Evolutionary conservation across 1,140 invertebrate species (phyloP).

Genomic region (Asbolus verrucosus): DNA sequence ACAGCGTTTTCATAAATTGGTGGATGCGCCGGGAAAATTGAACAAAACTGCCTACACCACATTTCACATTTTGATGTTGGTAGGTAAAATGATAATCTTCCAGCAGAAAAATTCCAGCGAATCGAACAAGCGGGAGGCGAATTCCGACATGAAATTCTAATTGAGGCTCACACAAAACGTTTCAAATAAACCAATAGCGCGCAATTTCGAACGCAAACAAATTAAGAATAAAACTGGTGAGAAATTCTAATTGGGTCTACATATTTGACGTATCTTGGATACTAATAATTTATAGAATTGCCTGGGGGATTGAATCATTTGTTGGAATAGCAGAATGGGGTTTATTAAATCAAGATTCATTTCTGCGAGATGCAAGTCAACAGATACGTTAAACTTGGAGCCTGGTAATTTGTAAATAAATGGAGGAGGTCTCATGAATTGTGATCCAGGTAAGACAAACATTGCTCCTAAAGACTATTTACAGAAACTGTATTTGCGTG

Average conservation of each 20-base stretch:
- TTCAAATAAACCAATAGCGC: not conserved
- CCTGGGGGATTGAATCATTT: conserved; percentile 26
- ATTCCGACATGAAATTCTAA: too few relatives aligned
- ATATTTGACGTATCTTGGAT: conserved; percentile 17
- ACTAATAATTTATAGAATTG: conserved; percentile 20
- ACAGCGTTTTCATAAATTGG: conserved; percentile 5
- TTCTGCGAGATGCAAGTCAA: conserved; percentile 27
- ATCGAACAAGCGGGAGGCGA: not conserved
- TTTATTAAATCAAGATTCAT: conserved; percentile 38
- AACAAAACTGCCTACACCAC: conserved; percentile 8
- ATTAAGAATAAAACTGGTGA: conserved; percentile 17
- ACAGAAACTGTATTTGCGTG: conserved; percentile 28
- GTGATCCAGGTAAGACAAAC: conserved; percentile 35
- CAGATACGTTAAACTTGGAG: conserved; percentile 34
- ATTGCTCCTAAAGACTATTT: conserved; percentile 24
- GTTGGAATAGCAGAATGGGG: conserved; percentile 27
- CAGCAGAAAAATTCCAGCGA: conserved; percentile 10
- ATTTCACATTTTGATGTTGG: too few relatives aligned
- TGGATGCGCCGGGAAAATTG: conserved; percentile 20
- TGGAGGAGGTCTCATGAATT: conserved; percentile 31
- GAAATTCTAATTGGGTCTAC: conserved; percentile 19
- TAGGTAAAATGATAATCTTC: conserved; percentile 9
- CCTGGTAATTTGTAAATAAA: conserved; percentile 34
- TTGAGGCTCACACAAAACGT: not conserved
- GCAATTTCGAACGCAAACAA: conserved; percentile 6